phyloP scores from a whole-genome alignment of 2,888 invertebrate genomes.

The Hydrotaea cyrtoneurina region DNA sequence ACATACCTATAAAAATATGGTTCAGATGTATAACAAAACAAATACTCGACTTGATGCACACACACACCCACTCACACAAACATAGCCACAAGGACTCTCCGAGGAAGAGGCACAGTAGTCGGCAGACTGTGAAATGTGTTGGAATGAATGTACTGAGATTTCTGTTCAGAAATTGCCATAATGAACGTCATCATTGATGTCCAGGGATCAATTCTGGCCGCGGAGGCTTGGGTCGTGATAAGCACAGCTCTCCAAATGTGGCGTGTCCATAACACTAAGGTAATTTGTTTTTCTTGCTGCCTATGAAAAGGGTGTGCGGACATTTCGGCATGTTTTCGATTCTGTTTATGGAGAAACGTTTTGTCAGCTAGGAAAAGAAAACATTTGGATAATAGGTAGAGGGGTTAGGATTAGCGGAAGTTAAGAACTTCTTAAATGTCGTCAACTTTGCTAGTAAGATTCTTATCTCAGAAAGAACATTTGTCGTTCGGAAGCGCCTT shows the following conservation, averaged over 20 bases:
- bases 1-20: slow-evolving; percentile 8
- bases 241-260: not conserved
- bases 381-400: no score
- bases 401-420: no score
- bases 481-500: no score
- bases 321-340: no score
- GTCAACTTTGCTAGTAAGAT: no score
- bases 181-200: not conserved
- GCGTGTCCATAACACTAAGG: not conserved
- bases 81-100: not conserved
- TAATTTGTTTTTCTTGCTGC: not conserved
- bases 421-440: no score
- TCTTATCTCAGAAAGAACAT: no score
- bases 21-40: slow-evolving; percentile 27
- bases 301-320: not conserved
- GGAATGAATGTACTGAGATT: not conserved
- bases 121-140: not conserved
- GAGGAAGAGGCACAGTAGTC: not conserved
- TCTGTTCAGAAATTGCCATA: not conserved
- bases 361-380: no score
- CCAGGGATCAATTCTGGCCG: not conserved
- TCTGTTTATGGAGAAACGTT: no score
- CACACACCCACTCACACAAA: slow-evolving; percentile 20
- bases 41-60: slow-evolving; percentile 22
- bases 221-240: not conserved